Evolutionary conservation across 1,140 invertebrate species (phyloP), one percentile per base, ranked within the genome.

Genomic region (Drosophila navojoa): DNA sequence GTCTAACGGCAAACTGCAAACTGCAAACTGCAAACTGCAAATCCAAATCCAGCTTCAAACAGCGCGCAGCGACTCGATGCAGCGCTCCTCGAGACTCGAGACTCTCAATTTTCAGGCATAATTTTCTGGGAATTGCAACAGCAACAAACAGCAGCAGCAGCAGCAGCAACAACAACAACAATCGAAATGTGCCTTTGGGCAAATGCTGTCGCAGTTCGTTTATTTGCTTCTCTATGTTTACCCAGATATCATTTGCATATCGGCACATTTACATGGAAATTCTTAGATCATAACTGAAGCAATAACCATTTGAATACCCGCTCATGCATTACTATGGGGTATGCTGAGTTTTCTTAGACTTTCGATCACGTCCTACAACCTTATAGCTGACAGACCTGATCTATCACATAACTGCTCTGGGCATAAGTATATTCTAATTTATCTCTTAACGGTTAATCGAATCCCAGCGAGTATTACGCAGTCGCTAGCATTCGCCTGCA

Each of bases 121-220:
- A 77, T 79, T 84, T 84, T 84, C 76, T 84, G 76, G 68, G 80
- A 84, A 84, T 72, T 55, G 80, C 71, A 66, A 53, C 49, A 74
- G 44, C 27, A 64, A 40, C 40, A 66, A 70, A 58, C 35, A 45
- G 22, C 62, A 49, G 25, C 62, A 45, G 42, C 42, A n/a, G 42
- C 42, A 64, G 45, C 35, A 10, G 35, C 62, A 19, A 11, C 49
- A 55, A 40, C 52, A 52, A 54, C 57, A 54, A 58, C 49, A 45
- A 67, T 52, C 27, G 27, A 53, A 72, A 47, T 61, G 42, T 60
- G 70, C 55, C 70, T 68, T 29, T 59, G 45, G 40, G 61, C 67
- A 66, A 60, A 74, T 81, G 60, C 71, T 78, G 55, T 70, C 54
- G 54, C 29, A 68, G 44, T 71, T 71, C 45, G 45, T 32, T 47